Percentiles rank a stretch among this genome's conserved stretches.
Conservation (phyloP, 2,888 invertebrate genomes). For the Trachelus stipa region DNA sequence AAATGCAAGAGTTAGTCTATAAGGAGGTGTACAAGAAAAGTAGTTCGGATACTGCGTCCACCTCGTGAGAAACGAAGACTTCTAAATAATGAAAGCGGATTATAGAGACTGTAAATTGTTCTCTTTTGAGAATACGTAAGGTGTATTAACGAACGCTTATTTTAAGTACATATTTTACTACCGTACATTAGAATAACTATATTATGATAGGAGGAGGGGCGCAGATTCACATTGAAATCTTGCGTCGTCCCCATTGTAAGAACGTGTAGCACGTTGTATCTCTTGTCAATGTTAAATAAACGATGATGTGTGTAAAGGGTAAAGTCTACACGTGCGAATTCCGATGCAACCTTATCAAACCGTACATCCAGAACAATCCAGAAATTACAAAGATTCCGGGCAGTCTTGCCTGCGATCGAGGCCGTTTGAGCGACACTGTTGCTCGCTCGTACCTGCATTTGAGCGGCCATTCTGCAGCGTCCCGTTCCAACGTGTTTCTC, state of each 20-base stretch:
- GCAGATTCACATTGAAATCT: background rate
- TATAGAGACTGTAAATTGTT: no score
- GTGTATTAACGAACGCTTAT: background rate
- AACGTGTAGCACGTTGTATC: background rate
- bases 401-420: background rate
- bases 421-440: slow-evolving; percentile 51
- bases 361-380: no score
- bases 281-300: background rate
- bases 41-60: slow-evolving; percentile 28
- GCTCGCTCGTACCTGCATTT: slow-evolving; percentile 53
- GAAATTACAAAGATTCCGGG: background rate
- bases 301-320: background rate
- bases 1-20: slow-evolving; percentile 64
- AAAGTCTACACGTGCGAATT: no score
- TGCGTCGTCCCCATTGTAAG: no score
- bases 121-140: no score
- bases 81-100: no score
- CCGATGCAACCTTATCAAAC: no score
- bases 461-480: slow-evolving; percentile 44
- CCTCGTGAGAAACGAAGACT: slow-evolving; percentile 23
- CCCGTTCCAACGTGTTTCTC: slow-evolving; percentile 1
- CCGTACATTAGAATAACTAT: background rate
- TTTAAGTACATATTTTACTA: slow-evolving; percentile 1
- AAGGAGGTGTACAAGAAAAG: slow-evolving; percentile 57
- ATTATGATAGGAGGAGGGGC: background rate